Conservation (phyloP, 1,140 invertebrate genomes). For the Neodiprion pinetum region DNA sequence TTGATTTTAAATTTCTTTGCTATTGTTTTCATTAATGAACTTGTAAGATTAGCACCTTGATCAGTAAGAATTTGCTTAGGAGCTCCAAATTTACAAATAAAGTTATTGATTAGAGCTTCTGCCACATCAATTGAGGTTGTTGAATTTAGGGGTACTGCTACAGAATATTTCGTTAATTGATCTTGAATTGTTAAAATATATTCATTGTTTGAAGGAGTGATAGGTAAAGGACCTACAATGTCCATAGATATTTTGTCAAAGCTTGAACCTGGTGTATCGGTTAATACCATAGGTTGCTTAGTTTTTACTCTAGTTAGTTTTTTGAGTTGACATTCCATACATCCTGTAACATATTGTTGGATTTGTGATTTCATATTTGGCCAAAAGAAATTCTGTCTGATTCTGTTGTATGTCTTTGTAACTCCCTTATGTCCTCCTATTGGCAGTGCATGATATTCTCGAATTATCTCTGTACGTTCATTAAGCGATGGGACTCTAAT, state of each 20-base stretch:
- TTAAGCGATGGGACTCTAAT: too few species aligned
- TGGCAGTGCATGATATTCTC: background rate
- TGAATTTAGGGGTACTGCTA: conserved; percentile 28
- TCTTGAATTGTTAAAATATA: conserved; percentile 34
- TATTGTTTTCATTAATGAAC: conserved; percentile 27
- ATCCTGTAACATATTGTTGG: conserved; percentile 23
- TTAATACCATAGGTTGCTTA: too few species aligned
- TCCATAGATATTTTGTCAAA: too few species aligned
- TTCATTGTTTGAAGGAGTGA: conserved; percentile 16
- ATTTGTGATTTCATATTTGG: conserved; percentile 30
- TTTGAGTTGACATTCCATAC: conserved; percentile 30
- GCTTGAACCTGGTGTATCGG: too few species aligned
- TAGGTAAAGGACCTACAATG: conserved; percentile 21
- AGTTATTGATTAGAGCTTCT: conserved; percentile 21
- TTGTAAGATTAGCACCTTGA: conserved; percentile 40
- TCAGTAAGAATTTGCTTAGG: conserved; percentile 40
- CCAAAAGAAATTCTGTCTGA: conserved; percentile 27
- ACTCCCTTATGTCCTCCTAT: conserved; percentile 33
- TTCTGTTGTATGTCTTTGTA: conserved; percentile 29
- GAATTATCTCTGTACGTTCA: too few species aligned
- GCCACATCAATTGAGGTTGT: conserved; percentile 20
- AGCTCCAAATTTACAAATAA: conserved; percentile 38
- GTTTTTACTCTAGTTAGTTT: conserved; percentile 18
- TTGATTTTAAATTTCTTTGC: background rate
- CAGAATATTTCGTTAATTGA: conserved; percentile 37